Evolutionary conservation across 2,888 invertebrate species (phyloP).

Genomic region (Halocaridina rubra): DNA sequence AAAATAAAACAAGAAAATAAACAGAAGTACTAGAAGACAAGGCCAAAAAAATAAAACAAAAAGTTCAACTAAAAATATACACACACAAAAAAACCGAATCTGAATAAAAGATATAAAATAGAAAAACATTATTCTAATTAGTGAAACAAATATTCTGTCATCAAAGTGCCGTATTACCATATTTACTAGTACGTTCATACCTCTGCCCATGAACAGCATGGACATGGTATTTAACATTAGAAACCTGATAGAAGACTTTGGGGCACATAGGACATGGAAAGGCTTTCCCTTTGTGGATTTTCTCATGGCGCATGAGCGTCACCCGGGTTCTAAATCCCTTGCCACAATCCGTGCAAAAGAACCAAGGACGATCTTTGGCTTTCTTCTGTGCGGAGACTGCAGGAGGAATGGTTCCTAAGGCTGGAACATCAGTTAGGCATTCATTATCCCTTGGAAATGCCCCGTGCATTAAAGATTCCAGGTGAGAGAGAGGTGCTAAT

Average conservation of each 20-base stretch:
- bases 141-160: no score
- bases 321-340: constrained; percentile 47
- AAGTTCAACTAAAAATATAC: no score
- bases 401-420: neutral
- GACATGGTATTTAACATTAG: constrained; percentile 53
- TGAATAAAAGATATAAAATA: no score
- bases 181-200: constrained; percentile 36
- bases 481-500: constrained; percentile 25
- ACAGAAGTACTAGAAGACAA: no score
- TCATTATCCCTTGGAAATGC: constrained; percentile 13
- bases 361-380: constrained; percentile 25
- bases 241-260: constrained; percentile 55
- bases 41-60: no score
- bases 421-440: neutral
- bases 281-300: constrained; percentile 53
- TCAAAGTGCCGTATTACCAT: no score
- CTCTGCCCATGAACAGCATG: constrained; percentile 40
- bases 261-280: constrained; percentile 51
- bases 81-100: no score
- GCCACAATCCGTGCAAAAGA: constrained; percentile 37
- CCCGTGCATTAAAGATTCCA: constrained; percentile 25
- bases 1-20: no score
- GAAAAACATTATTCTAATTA: no score
- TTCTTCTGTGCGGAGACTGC: neutral
- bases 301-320: constrained; percentile 44